phyloP scores from a whole-genome alignment of 2,113 vertebrate species.

The Ranitomeya variabilis region DNA sequence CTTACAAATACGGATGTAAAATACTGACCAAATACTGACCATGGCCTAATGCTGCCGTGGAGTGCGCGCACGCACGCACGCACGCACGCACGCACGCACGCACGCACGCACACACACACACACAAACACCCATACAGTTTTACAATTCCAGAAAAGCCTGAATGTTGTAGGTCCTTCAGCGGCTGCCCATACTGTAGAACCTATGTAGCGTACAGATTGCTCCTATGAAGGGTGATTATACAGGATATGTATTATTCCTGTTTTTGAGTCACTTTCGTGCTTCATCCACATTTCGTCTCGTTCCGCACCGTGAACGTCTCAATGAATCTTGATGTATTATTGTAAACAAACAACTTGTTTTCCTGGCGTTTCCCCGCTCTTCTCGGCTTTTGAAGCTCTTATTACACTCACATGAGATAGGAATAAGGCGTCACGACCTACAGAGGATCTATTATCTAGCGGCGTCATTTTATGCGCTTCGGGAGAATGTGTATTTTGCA shows the following conservation, averaged over 20 bases:
- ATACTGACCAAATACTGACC: too few relatives aligned
- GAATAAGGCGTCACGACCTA: background rate
- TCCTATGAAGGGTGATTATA: too few relatives aligned
- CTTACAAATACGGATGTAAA: too few relatives aligned
- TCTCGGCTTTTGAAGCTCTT: background rate
- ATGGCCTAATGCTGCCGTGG: too few relatives aligned
- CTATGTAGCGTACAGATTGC: too few relatives aligned
- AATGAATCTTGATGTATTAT: background rate
- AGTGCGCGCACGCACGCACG: too few relatives aligned
- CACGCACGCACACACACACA: too few relatives aligned
- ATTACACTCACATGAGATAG: slow-evolving; percentile 11
- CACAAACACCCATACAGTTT: too few relatives aligned
- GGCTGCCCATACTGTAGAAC: too few relatives aligned
- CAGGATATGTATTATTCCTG: background rate
- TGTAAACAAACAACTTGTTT: background rate
- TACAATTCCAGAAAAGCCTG: too few relatives aligned
- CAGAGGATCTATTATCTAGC: background rate
- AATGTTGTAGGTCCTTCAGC: too few relatives aligned
- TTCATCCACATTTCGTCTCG: background rate
- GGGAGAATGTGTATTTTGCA: slow-evolving; percentile 20
- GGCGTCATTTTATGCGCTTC: slow-evolving; percentile 7
- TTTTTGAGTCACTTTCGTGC: background rate
- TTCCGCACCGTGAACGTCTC: background rate
- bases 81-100: too few relatives aligned
- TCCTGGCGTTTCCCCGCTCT: background rate